phyloP scores from a whole-genome alignment of 1,140 invertebrate genomes.

The Dufourea novaeangliae region DNA sequence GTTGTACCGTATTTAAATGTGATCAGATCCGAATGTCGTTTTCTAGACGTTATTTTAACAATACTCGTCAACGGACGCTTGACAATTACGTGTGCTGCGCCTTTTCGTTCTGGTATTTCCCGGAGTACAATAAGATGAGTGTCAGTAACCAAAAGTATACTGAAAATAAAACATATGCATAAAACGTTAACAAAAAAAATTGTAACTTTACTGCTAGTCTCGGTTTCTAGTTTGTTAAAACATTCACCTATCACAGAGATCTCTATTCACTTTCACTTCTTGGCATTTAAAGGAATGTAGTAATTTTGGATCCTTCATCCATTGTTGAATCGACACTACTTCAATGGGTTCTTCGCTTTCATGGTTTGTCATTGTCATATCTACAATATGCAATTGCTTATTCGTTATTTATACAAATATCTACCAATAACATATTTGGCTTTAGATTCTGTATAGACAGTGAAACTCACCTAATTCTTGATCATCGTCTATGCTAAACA shows the following conservation, averaged over 20 bases:
- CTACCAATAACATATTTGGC: too few relatives aligned
- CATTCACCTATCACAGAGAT: conserved; percentile 88
- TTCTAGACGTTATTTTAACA: conserved; percentile 97
- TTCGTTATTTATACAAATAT: background rate
- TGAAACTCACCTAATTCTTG: conserved; percentile 83
- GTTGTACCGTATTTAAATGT: conserved; percentile 95
- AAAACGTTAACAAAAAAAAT: conserved; percentile 11
- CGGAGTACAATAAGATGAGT: conserved; percentile 94
- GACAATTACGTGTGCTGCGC: conserved; percentile 91
- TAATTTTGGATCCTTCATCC: conserved; percentile 92
- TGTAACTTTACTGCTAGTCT: background rate
- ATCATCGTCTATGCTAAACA: conserved; percentile 98
- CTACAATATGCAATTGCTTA: conserved; percentile 63
- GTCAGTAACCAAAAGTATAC: conserved; percentile 93
- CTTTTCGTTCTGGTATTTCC: conserved; percentile 88
- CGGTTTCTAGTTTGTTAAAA: conserved; percentile 2
- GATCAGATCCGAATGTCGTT: conserved; percentile 95
- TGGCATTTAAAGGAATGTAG: conserved; percentile 94
- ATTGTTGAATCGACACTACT: conserved; percentile 87
- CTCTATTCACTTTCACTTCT: conserved; percentile 94
- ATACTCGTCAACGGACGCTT: conserved; percentile 93
- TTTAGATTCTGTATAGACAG: background rate
- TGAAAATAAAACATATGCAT: conserved; percentile 69
- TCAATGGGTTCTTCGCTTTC: conserved; percentile 86
- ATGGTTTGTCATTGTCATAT: conserved; percentile 76